phyloP scores from a whole-genome alignment of 2,113 vertebrate species.

The Epinephelus lanceolatus region DNA sequence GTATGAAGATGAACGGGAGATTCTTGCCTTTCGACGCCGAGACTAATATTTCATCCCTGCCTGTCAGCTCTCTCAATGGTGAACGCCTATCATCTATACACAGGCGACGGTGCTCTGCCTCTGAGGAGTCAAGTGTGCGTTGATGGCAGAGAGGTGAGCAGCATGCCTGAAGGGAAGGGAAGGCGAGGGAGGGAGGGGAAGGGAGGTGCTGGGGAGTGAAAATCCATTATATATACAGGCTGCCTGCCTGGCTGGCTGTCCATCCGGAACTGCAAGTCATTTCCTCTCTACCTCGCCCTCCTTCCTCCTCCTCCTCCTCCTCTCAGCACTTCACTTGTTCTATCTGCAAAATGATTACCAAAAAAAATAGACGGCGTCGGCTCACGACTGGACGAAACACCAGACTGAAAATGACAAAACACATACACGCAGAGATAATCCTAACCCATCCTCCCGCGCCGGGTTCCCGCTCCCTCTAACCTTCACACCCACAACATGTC shows the following conservation, averaged over 20 bases:
- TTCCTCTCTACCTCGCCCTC: constrained; percentile 60
- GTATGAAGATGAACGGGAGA: constrained; percentile 18
- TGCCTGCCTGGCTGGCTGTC: constrained; percentile 63
- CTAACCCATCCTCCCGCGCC: constrained; percentile 14
- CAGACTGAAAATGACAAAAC: constrained; percentile 68
- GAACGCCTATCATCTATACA: constrained; percentile 23
- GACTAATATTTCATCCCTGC: background rate
- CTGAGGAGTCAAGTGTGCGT: constrained; percentile 44
- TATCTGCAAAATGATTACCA: constrained; percentile 38
- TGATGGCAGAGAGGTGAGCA: constrained; percentile 53
- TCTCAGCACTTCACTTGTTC: constrained; percentile 58
- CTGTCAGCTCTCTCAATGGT: constrained; percentile 22
- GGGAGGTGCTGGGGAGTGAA: constrained; percentile 39
- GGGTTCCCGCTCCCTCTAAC: background rate
- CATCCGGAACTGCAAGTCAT: constrained; percentile 75
- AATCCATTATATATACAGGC: constrained; percentile 71
- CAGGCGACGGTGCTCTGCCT: constrained; percentile 35
- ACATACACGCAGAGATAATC: constrained; percentile 39
- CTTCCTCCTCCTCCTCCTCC: constrained; percentile 19
- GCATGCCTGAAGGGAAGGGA: constrained; percentile 47
- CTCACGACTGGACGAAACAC: constrained; percentile 66
- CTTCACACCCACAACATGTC: constrained; percentile 35
- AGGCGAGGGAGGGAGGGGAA: constrained; percentile 27
- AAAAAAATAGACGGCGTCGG: constrained; percentile 11
- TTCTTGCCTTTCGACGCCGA: background rate